A percentile compares a stretch with the other conserved stretches of the same genome.
Evolutionary conservation across 2,888 invertebrate species (phyloP).

Genomic region (Agonopterix heracliana): DNA sequence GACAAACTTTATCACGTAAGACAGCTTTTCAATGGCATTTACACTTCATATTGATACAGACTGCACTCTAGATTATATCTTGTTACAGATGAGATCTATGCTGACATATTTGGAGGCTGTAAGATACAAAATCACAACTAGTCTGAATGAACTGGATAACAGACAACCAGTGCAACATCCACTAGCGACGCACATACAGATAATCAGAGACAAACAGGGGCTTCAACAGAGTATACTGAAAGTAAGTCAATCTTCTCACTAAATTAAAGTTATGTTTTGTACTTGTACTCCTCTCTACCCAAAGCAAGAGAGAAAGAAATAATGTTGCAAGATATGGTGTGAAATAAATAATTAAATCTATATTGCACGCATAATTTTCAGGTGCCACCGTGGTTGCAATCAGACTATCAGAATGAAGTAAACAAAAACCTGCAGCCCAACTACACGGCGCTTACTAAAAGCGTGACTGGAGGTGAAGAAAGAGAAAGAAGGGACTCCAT

Average conservation of each 20-base stretch:
- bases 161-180: conserved; percentile 87
- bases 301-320: background rate
- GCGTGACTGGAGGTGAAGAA: conserved; percentile 55
- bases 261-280: background rate
- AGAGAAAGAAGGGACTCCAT: conserved; percentile 60
- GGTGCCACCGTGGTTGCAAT: conserved; percentile 86
- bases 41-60: no score
- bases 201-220: conserved; percentile 92
- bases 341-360: background rate
- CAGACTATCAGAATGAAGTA: conserved; percentile 75
- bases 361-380: conserved; percentile 27
- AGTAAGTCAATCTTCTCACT: conserved; percentile 53
- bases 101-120: conserved; percentile 94
- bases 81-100: conserved; percentile 91
- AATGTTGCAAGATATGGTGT: background rate
- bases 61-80: background rate
- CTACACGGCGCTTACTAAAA: conserved; percentile 59
- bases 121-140: conserved; percentile 89
- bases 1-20: conserved; percentile 95
- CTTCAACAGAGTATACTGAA: conserved; percentile 90
- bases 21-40: conserved; percentile 11
- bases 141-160: conserved; percentile 88
- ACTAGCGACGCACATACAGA: conserved; percentile 89
- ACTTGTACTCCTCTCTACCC: no score
- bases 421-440: conserved; percentile 69